These are phyloP conservation scores for Falcunculus frontatus DNA, from an alignment of 2,113 vertebrate genomes.

Conservation along the genomic window DNA sequence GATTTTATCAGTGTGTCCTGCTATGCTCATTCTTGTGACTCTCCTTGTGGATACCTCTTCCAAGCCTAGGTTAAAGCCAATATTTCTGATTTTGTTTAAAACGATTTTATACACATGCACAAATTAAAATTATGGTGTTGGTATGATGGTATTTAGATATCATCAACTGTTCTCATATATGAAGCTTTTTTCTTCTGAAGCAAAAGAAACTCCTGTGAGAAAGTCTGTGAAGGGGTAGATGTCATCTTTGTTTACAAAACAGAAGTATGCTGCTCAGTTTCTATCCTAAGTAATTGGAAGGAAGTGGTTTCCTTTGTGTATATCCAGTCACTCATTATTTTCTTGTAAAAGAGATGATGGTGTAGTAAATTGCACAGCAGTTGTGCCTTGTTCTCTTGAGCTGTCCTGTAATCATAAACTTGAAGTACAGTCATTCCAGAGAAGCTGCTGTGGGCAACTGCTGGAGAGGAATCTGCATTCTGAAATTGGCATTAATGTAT, in stretches of 20 bases:
- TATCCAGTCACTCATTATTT: neutral
- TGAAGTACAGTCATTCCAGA: neutral
- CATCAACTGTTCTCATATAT: neutral
- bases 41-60: neutral
- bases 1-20: neutral
- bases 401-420: neutral
- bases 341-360: neutral
- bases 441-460: neutral
- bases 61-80: neutral
- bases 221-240: neutral
- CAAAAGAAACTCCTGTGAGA: neutral
- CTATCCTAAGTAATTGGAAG: neutral
- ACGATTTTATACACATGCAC: neutral
- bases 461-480: neutral
- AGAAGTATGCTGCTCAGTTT: neutral
- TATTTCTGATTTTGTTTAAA: neutral
- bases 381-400: neutral
- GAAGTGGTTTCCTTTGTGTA: neutral
- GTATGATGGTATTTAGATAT: neutral
- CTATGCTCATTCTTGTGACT: neutral
- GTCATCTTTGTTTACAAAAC: neutral
- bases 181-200: neutral
- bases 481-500: neutral
- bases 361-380: neutral
- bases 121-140: neutral